phyloP scores from a whole-genome alignment of 1,140 invertebrate genomes.

The Scylla paramamosain region DNA sequence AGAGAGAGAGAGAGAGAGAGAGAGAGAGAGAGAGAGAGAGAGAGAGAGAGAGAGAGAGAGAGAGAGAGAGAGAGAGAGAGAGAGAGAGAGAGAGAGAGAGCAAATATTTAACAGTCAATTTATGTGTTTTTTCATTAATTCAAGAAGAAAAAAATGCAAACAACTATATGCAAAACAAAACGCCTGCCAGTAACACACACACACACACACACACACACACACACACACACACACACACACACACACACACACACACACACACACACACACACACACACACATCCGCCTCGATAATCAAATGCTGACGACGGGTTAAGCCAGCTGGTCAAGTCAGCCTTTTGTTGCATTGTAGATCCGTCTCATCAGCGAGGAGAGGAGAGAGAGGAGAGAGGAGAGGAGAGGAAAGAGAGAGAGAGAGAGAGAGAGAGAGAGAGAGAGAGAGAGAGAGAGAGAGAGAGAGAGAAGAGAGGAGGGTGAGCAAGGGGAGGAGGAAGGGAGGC shows the following conservation, averaged over 20 bases:
- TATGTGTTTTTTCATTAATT: too few species aligned
- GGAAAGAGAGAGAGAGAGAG: neutral
- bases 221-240: slow-evolving; percentile 20
- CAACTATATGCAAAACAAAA: too few species aligned
- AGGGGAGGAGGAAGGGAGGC: neutral
- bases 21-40: too few species aligned
- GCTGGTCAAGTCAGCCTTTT: neutral
- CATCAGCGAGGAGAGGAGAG: neutral
- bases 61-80: too few species aligned
- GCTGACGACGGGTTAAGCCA: neutral
- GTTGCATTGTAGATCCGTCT: neutral
- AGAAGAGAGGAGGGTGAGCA: neutral
- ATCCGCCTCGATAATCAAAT: neutral
- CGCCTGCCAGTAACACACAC: neutral
- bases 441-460: neutral
- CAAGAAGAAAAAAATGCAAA: too few species aligned
- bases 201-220: slow-evolving; percentile 20
- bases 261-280: neutral
- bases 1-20: too few species aligned
- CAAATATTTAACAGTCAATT: too few species aligned
- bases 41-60: too few species aligned
- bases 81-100: too few species aligned
- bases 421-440: neutral
- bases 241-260: slow-evolving; percentile 19
- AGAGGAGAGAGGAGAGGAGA: neutral